Conservation (phyloP, 2,888 invertebrate genomes). For the Agrenia bidenticulata region DNA sequence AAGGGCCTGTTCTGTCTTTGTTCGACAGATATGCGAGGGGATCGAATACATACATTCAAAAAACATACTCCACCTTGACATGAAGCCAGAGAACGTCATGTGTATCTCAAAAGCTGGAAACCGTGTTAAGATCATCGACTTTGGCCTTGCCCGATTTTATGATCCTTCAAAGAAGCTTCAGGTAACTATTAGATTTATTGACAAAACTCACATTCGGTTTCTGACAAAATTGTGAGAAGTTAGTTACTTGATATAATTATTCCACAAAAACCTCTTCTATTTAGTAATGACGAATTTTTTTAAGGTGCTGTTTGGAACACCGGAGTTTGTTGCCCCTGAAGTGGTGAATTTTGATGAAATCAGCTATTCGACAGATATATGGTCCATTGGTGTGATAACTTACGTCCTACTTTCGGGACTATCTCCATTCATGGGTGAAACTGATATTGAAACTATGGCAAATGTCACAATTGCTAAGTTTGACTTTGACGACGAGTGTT, state of each 20-base stretch:
- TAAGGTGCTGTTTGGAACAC: slow-evolving; percentile 89
- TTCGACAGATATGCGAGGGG: slow-evolving; percentile 97
- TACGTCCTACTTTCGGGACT: slow-evolving; percentile 73
- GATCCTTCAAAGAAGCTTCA: slow-evolving; percentile 89
- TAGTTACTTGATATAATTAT: too few relatives aligned
- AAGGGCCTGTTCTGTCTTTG: slow-evolving; percentile 91
- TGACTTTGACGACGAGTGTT: slow-evolving; percentile 96
- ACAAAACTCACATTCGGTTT: too few relatives aligned
- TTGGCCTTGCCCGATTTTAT: slow-evolving; percentile 90
- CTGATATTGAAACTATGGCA: slow-evolving; percentile 96
- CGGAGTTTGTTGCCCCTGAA: slow-evolving; percentile 98
- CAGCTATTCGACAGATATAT: slow-evolving; percentile 95
- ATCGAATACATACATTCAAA: slow-evolving; percentile 95
- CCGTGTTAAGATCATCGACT: slow-evolving; percentile 97
- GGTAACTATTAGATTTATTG: too few relatives aligned
- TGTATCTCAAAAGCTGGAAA: slow-evolving; percentile 96
- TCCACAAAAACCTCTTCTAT: neutral
- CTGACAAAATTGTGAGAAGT: too few relatives aligned
- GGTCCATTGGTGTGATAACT: slow-evolving; percentile 60
- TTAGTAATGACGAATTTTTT: slow-evolving; percentile 6
- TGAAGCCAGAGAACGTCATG: slow-evolving; percentile 99
- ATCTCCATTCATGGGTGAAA: slow-evolving; percentile 98
- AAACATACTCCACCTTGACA: slow-evolving; percentile 92
- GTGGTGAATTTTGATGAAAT: slow-evolving; percentile 98
- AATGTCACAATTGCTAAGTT: slow-evolving; percentile 96